Percentiles rank a stretch among this genome's conserved stretches.
Evolutionary conservation across 2,888 invertebrate genomes (phyloP).

Genomic region (Agonopterix arenella): DNA sequence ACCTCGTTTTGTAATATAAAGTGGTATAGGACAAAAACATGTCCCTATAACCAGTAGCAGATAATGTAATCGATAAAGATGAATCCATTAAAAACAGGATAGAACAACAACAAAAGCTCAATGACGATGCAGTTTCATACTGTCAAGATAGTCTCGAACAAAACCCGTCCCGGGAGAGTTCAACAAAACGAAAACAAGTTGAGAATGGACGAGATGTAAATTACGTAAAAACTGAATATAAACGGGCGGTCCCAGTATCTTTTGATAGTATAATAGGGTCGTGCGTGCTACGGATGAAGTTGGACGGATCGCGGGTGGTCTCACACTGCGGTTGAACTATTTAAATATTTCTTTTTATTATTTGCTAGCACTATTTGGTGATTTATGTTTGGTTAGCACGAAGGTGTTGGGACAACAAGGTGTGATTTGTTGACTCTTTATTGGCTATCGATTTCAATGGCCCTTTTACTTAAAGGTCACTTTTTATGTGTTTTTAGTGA

Average conservation of each 20-base stretch:
- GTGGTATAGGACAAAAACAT: no score
- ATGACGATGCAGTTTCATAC: slow-evolving; percentile 43
- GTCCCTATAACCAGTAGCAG: slow-evolving; percentile 36
- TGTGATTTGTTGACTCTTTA: slow-evolving; percentile 63
- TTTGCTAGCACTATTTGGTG: slow-evolving; percentile 62
- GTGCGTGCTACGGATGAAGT: slow-evolving; percentile 53
- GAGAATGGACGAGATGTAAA: slow-evolving; percentile 62
- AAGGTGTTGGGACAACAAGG: slow-evolving; percentile 62
- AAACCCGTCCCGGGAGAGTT: slow-evolving; percentile 25
- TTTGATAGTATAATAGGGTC: slow-evolving; percentile 64
- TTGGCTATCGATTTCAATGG: slow-evolving; percentile 51
- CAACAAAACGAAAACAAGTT: slow-evolving; percentile 27
- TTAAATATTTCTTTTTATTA: slow-evolving; percentile 67
- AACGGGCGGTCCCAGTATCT: slow-evolving; percentile 47
- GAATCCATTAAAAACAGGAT: slow-evolving; percentile 50
- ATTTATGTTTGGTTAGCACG: slow-evolving; percentile 68
- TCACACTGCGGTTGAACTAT: slow-evolving; percentile 42
- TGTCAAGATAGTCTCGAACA: slow-evolving; percentile 26
- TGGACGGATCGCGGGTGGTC: slow-evolving; percentile 66
- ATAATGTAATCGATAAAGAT: slow-evolving; percentile 53
- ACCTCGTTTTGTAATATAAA: no score
- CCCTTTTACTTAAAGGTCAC: slow-evolving; percentile 4
- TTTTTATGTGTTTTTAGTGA: slow-evolving; percentile 3
- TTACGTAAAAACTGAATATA: slow-evolving; percentile 59
- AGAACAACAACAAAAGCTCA: slow-evolving; percentile 35